A percentile compares a stretch with the other conserved stretches of the same genome.
These are phyloP conservation scores for Neuroscelio doddi DNA, from an alignment of 2,888 invertebrate species.

Conservation along the genomic window DNA sequence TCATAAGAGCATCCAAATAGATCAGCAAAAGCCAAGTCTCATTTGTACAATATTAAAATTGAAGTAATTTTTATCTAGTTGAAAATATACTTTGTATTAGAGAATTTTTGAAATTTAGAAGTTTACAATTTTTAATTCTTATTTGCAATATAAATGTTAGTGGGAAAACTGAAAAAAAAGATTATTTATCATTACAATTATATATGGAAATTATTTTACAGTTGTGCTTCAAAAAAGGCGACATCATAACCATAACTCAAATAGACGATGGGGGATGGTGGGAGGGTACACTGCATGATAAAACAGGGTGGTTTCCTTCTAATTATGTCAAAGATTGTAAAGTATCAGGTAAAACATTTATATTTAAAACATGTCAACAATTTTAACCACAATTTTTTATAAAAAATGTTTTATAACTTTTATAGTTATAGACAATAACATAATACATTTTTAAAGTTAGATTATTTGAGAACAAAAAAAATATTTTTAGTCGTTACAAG, in stretches of 20 bases:
- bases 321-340: constrained; percentile 96
- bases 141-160: constrained; percentile 6
- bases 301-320: constrained; percentile 99
- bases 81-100: no score
- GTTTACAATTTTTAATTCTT: neutral
- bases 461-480: no score
- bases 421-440: no score
- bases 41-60: no score
- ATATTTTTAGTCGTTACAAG: no score
- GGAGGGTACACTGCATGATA: constrained; percentile 97
- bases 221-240: constrained; percentile 96
- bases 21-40: no score
- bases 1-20: no score
- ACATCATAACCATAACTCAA: constrained; percentile 97
- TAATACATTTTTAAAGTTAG: no score
- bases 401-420: no score
- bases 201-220: constrained; percentile 66
- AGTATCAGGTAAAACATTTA: constrained; percentile 73
- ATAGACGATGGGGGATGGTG: constrained; percentile 98
- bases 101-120: neutral
- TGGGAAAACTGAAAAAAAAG: neutral
- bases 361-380: neutral
- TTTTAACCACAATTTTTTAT: no score
- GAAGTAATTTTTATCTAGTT: no score
- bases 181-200: no score